Base-by-base conservation (phyloP, 2,113 vertebrate species). In the Anas platyrhynchos region DNA sequence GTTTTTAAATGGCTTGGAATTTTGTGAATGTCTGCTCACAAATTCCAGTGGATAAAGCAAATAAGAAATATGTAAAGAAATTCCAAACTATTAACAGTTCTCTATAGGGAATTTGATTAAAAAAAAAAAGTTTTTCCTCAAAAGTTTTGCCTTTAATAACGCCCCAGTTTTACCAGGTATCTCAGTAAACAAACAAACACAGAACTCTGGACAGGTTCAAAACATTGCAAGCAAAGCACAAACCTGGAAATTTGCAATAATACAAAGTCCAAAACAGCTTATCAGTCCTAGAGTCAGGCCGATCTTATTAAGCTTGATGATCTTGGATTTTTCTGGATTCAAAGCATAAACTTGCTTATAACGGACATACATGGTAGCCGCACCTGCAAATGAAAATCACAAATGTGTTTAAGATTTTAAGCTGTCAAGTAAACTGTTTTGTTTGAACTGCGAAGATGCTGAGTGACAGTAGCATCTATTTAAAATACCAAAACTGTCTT, bases 221-320 rank as follows among this genome's bases (percentile, higher is more conserved):
- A 55, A 62, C 36, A 66, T 31, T 11, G 56, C 52, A 90, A 56
- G 23, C 32, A 29, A 85, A 94, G 90, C 59, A 97, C 98, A 92
- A 91, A 98, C 99, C 98, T 99, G 99, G 97, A 99, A 99, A 96
- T 99, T 99, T 17, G 98, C 99, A 86, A 99, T 98, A 50, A 99
- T 89, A 38, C 98, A 99, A 98, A 99, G 98, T 79, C 99, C 99
- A 34, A 99, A 97, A 86, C 98, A 99, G 97, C 99, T 99, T 86
- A 97, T 91, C 69, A 98, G 56, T 66, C 99, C 99, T 3, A 99
- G 96, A 1, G 81, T 36, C n/a, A 99, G 96, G 50, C 98, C 99
- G 4, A 94, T 7, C 56, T 81, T 94, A 88, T 99, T 99, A 65
- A 98, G 95, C 71, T 36, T 95, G 83, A 96, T 93, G 75, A 98